A percentile compares a stretch with the other conserved stretches of the same genome.
Evolutionary conservation across 2,797 vertebrate genomes (phyloP).

Genomic region (Jordanella pulchra): DNA sequence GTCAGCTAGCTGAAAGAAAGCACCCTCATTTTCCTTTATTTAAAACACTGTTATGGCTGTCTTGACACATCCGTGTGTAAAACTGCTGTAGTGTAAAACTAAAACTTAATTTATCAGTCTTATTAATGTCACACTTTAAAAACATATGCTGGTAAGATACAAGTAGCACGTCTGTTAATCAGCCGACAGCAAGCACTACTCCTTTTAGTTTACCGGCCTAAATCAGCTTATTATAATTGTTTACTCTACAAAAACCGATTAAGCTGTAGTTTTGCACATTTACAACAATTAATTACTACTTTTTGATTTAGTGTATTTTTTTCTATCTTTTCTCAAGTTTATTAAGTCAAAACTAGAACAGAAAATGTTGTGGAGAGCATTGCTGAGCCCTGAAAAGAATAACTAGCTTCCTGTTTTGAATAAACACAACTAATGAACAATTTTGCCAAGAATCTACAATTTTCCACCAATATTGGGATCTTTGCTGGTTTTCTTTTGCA

Average conservation of each 20-base stretch:
- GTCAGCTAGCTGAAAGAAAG: neutral
- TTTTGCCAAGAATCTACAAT: no score
- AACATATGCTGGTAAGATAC: neutral
- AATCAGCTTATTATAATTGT: neutral
- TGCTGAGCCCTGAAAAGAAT: no score
- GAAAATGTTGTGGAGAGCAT: no score
- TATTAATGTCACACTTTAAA: neutral
- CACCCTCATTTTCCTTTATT: neutral
- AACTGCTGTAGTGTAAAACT: no score
- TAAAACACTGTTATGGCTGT: neutral
- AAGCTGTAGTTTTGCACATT: neutral
- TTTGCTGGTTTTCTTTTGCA: no score
- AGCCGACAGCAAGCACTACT: neutral
- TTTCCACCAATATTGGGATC: no score
- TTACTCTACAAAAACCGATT: neutral
- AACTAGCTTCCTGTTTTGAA: neutral
- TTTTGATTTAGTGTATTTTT: neutral
- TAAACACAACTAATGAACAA: neutral
- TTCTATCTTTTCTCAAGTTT: neutral
- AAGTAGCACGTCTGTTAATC: neutral
- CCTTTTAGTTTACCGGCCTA: neutral
- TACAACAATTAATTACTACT: neutral
- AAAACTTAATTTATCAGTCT: neutral
- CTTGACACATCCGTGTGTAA: neutral
- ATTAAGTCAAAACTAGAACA: neutral